Evolutionary conservation across 2,888 invertebrate species (phyloP), one percentile per base, ranked within the genome.

Genomic region (Molorchus minor): DNA sequence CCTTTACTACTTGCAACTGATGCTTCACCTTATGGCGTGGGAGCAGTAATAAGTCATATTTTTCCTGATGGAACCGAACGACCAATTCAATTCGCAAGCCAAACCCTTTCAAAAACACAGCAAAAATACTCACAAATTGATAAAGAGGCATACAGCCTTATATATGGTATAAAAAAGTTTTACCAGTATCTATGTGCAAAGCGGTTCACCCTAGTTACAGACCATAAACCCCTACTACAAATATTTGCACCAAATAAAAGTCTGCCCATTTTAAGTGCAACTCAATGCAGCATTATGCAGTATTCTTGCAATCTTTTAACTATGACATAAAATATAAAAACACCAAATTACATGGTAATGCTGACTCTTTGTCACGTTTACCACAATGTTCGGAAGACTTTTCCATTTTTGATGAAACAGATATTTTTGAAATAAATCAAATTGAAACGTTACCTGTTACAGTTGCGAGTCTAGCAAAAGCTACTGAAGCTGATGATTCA

Each of bases 201-300:
- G n/a, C n/a, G n/a, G n/a, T n/a, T n/a, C n/a, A n/a, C n/a, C n/a
- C n/a, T n/a, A n/a, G n/a, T n/a, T n/a, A n/a, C n/a, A n/a, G n/a
- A n/a, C n/a, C n/a, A n/a, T n/a, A n/a, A n/a, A n/a, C n/a, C n/a
- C n/a, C n/a, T 33, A 13, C n/a, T 53, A 8, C 52, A 43, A 25
- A 58, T 58, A 16, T 58, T 58, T 45, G 17, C 40, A 8, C 46
- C 53, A 13, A 12, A 15, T 25, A 56, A 56, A 44, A 25, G 40
- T 30, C 38, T 51, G 17, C 46, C 56, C 12, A 13, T 41, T 4
- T 47, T 20, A 16, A 44, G 25, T 3, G 30, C 57, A 13, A 59
- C 20, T 10, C 49, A 36, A 59, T 59, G 59, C 58, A 58, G 38
- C 45, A 54, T 44, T 56, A 56, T 13, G 56, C 40, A n/a, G n/a